Conservation (phyloP, 2,113 vertebrate genomes). For the Rhabdornis inornatus region DNA sequence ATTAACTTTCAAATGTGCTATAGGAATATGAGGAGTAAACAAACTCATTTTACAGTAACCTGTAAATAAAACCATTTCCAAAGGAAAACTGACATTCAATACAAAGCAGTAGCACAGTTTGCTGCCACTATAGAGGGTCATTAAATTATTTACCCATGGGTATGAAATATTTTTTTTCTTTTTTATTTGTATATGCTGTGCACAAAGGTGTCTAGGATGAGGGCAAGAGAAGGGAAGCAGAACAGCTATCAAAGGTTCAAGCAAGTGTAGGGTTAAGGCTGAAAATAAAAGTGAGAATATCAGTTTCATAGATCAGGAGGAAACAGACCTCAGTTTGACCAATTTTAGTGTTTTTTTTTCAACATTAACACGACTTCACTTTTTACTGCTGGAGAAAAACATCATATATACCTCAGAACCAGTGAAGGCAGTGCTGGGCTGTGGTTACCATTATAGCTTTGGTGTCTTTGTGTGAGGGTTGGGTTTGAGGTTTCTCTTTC, state of each 20-base stretch:
- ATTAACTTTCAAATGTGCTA: conserved; percentile 20
- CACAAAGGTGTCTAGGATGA: neutral
- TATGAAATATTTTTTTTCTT: neutral
- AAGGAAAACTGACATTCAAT: conserved; percentile 3
- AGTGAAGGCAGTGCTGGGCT: neutral
- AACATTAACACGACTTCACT: neutral
- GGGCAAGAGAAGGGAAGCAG: neutral
- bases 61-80: conserved; percentile 37
- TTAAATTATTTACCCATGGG: neutral
- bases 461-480: neutral
- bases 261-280: neutral
- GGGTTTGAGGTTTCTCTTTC: neutral
- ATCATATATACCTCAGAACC: neutral
- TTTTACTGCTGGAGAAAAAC: neutral
- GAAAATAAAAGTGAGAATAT: neutral
- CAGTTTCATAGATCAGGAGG: neutral
- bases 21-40: neutral
- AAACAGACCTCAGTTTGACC: neutral
- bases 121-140: neutral
- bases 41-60: conserved; percentile 20
- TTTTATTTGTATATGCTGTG: neutral
- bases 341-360: neutral
- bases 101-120: neutral
- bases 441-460: neutral
- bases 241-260: neutral